Conservation (phyloP, 2,888 invertebrate species). For the Cantharis flavilabris region DNA sequence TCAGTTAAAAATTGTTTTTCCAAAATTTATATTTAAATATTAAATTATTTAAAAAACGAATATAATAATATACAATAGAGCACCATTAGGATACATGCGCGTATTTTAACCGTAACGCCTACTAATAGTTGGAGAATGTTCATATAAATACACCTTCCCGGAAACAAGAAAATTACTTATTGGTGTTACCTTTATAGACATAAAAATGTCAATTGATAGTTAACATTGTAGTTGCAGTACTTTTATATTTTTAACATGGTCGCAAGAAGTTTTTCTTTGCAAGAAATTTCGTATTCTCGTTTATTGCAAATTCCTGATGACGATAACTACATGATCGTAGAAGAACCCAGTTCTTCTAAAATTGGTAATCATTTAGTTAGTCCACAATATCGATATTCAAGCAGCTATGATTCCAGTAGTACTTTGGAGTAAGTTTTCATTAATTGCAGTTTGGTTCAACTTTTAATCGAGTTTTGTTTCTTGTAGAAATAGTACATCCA, state of each 20-base stretch:
- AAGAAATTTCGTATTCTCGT: slow-evolving; percentile 53
- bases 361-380: slow-evolving; percentile 42
- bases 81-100: slow-evolving; percentile 22
- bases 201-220: slow-evolving; percentile 2
- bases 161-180: slow-evolving; percentile 34
- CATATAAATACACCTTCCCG: slow-evolving; percentile 32
- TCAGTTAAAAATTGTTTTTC: background rate
- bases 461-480: slow-evolving; percentile 13
- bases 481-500: slow-evolving; percentile 49
- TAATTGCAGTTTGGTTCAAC: slow-evolving; percentile 5
- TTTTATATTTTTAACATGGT: slow-evolving; percentile 41
- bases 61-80: background rate
- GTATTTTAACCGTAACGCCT: slow-evolving; percentile 21
- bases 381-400: slow-evolving; percentile 47
- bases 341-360: slow-evolving; percentile 51
- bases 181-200: slow-evolving; percentile 26
- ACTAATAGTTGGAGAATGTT: slow-evolving; percentile 26
- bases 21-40: background rate
- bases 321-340: slow-evolving; percentile 53
- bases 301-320: slow-evolving; percentile 53
- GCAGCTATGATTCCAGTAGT: slow-evolving; percentile 51
- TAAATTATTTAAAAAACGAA: background rate
- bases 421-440: slow-evolving; percentile 50
- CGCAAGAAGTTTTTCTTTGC: slow-evolving; percentile 53
- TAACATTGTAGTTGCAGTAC: background rate